Conservation (phyloP, 2,113 vertebrate genomes). For the Nymphicus hollandicus region DNA sequence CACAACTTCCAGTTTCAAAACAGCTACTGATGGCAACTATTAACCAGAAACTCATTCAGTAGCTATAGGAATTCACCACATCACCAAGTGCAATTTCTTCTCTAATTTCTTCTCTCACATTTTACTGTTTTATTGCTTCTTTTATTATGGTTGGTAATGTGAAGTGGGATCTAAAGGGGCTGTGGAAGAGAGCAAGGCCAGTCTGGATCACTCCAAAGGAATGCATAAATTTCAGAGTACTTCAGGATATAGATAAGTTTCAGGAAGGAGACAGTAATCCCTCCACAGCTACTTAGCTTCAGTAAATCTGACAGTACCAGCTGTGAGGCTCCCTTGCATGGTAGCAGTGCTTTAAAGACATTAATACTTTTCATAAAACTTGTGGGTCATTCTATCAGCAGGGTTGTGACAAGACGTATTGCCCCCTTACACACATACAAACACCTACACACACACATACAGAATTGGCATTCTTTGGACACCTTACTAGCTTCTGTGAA, state of each 20-base stretch:
- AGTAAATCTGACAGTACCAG: not conserved
- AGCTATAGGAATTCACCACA: not conserved
- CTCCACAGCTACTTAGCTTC: not conserved
- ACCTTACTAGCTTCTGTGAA: not conserved
- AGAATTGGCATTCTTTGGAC: not conserved
- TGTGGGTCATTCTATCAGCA: not conserved
- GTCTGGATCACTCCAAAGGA: not conserved
- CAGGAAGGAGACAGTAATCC: not conserved
- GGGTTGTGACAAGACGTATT: not conserved
- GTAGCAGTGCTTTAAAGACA: not conserved
- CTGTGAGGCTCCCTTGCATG: not conserved
- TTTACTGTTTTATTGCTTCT: not conserved
- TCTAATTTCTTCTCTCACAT: not conserved
- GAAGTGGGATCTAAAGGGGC: not conserved
- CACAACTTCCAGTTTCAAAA: not conserved
- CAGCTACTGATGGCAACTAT: fast-evolving
- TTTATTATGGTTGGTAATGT: not conserved
- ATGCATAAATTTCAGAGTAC: not conserved
- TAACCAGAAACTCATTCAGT: not conserved
- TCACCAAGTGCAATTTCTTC: not conserved
- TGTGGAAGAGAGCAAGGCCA: not conserved
- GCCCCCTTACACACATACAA: not conserved
- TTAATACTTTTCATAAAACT: not conserved
- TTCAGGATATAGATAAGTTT: not conserved
- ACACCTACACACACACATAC: not conserved